Evolutionary conservation across 92 coral and sea anemone genomes (phyloP), one percentile per base, ranked within the genome.

Genomic region (Muricea muricata): DNA sequence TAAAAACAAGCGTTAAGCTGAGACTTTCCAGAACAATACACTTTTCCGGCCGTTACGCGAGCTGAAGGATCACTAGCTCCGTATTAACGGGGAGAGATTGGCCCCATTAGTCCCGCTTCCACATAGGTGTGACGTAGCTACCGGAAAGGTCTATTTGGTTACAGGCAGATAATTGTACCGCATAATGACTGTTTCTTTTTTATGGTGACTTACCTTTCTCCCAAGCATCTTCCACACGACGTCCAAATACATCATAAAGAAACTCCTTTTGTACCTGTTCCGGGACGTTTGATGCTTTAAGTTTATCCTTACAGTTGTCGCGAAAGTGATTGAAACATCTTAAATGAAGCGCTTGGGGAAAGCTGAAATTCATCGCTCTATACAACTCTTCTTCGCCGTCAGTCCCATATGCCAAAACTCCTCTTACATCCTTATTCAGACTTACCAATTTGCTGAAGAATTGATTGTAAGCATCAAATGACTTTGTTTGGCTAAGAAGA

Each of bases 271-370:
- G 84, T n/a, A 17, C 60, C 61, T 45, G 45, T 41, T 86, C 80
- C 12, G 75, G 84, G 32, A 82, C 63, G 10, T 42, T 32, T 13
- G 45, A 76, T 41, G 26, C 12, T 42, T 82, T 65, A 26, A 89
- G 84, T 26, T 70, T 54, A 28, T n/a, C 39, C 50, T 84, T 89
- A 72, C 89, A 84, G 24, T 84, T 89, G 33, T 89, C 88, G 8
- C 73, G 60, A 35, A 89, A 78, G 48, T 88, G 88, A 21, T 68
- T 78, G 54, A 78, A 84, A 56, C 89, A 84, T 26, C 86, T 60
- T 14, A 89, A 66, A 54, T 89, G 92, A 60, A 89, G 75, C 55
- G 83, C 92, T 50, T 84, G 92, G 37, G 73, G 40, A 76, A 84
- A 78, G 57, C 85, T 89, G 12, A 54, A 55, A 15, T 73, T 65